Percentiles rank a stretch among this genome's conserved stretches.
phyloP scores from a whole-genome alignment of 2,888 invertebrate genomes.

The Polyommatus icarus region DNA sequence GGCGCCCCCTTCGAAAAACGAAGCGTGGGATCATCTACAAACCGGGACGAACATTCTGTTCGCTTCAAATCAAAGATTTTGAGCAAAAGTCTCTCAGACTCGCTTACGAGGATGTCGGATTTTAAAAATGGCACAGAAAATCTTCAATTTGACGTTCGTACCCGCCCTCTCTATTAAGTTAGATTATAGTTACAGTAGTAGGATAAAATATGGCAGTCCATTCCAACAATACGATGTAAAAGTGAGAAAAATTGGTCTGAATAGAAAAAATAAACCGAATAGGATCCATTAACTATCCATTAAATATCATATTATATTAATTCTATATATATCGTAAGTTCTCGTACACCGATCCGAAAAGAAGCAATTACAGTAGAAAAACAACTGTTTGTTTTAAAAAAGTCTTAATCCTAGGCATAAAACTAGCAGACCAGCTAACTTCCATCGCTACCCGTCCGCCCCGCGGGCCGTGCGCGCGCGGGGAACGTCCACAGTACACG shows the following conservation, averaged over 20 bases:
- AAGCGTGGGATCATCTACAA: slow-evolving; percentile 13
- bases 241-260: slow-evolving; percentile 77
- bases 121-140: slow-evolving; percentile 33
- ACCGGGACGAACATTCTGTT: slow-evolving; percentile 27
- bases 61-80: slow-evolving; percentile 34
- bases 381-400: slow-evolving; percentile 62
- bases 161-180: slow-evolving; percentile 41
- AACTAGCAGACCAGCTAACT: slow-evolving; percentile 69
- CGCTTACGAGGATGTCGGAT: slow-evolving; percentile 15
- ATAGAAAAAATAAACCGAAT: slow-evolving; percentile 59
- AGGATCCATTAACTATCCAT: slow-evolving; percentile 61
- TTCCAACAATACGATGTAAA: slow-evolving; percentile 69
- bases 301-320: slow-evolving; percentile 59
- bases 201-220: slow-evolving; percentile 76
- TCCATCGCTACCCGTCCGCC: slow-evolving; percentile 56
- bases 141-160: slow-evolving; percentile 32
- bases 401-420: slow-evolving; percentile 67
- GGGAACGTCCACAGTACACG: slow-evolving; percentile 49
- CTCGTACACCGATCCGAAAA: slow-evolving; percentile 70
- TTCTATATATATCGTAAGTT: slow-evolving; percentile 56
- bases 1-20: slow-evolving; percentile 20
- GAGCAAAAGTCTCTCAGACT: slow-evolving; percentile 11
- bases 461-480: slow-evolving; percentile 48
- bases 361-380: slow-evolving; percentile 72
- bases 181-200: slow-evolving; percentile 53